These are phyloP conservation scores for Ostrea edulis DNA, from an alignment of 1,140 invertebrate species.

Conservation along the genomic window DNA sequence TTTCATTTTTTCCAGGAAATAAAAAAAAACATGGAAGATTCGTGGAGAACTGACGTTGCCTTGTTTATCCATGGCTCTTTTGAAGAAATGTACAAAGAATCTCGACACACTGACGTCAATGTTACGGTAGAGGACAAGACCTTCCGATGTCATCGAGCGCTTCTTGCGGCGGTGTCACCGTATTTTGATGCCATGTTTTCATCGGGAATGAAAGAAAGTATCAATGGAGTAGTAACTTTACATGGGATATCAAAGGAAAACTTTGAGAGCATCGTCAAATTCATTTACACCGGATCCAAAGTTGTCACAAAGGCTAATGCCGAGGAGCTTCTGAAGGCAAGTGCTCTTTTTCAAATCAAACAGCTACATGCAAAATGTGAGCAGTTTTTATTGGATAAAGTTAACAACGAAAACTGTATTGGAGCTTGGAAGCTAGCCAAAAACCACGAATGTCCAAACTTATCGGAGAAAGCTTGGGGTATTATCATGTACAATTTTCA, in stretches of 20 bases:
- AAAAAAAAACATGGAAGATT: conserved; percentile 21
- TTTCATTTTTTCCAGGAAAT: not conserved
- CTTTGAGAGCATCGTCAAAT: conserved; percentile 70
- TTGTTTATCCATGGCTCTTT: conserved; percentile 42
- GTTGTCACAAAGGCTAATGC: conserved; percentile 68
- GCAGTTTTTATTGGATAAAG: conserved; percentile 65
- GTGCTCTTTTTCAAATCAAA: conserved; percentile 68
- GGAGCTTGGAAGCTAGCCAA: conserved; percentile 69
- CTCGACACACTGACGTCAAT: conserved; percentile 63
- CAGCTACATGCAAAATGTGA: conserved; percentile 68
- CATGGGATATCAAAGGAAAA: conserved; percentile 65
- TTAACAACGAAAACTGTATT: conserved; percentile 65
- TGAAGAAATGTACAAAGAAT: conserved; percentile 52
- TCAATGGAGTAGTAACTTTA: conserved; percentile 63
- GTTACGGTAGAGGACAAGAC: conserved; percentile 59
- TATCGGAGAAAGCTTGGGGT: conserved; percentile 63
- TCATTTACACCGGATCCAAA: conserved; percentile 68
- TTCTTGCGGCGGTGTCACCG: conserved; percentile 67
- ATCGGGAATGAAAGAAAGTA: conserved; percentile 69
- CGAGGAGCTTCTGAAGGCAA: conserved; percentile 66
- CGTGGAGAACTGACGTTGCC: conserved; percentile 52
- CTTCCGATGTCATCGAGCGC: conserved; percentile 66
- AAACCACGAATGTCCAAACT: conserved; percentile 64
- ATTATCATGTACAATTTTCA: conserved; percentile 66
- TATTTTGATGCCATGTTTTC: conserved; percentile 73